phyloP scores from a whole-genome alignment of 2,797 vertebrate species.

The Triplophysa bombifrons region DNA sequence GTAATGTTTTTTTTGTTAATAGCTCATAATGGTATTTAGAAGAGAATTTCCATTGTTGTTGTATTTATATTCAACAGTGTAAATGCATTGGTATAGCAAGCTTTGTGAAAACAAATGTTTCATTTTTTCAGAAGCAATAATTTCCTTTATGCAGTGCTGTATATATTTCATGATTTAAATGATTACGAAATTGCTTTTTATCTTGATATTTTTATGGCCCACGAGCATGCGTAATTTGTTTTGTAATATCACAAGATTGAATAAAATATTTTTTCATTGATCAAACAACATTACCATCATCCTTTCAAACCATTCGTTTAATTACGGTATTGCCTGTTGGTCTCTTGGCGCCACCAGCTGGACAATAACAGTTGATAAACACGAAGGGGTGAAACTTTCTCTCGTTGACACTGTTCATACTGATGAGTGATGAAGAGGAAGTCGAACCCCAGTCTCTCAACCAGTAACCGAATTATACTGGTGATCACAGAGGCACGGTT shows the following conservation, averaged over 20 bases:
- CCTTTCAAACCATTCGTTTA: not conserved
- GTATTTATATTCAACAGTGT: not conserved
- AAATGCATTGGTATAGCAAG: too few relatives aligned
- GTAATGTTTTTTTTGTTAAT: not conserved
- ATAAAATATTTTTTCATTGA: not conserved
- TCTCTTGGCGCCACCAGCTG: constrained; percentile 32
- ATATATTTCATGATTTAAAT: not conserved
- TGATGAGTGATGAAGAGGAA: not conserved
- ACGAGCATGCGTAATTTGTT: not conserved
- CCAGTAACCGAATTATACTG: not conserved
- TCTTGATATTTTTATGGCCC: not conserved
- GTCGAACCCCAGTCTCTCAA: not conserved
- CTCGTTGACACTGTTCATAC: not conserved
- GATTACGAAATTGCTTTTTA: not conserved
- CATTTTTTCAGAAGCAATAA: not conserved
- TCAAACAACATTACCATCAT: not conserved
- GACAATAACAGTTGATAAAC: not conserved
- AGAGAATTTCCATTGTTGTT: not conserved
- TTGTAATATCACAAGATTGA: not conserved
- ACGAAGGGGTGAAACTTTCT: not conserved
- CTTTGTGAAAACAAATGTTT: not conserved
- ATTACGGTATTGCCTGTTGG: not conserved
- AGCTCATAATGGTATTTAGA: too few relatives aligned
- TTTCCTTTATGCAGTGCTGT: not conserved
- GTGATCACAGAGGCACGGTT: constrained; percentile 3